Evolutionary conservation across 1,140 invertebrate species (phyloP), one percentile per base, ranked within the genome.

Genomic region (Brachionus rubens): DNA sequence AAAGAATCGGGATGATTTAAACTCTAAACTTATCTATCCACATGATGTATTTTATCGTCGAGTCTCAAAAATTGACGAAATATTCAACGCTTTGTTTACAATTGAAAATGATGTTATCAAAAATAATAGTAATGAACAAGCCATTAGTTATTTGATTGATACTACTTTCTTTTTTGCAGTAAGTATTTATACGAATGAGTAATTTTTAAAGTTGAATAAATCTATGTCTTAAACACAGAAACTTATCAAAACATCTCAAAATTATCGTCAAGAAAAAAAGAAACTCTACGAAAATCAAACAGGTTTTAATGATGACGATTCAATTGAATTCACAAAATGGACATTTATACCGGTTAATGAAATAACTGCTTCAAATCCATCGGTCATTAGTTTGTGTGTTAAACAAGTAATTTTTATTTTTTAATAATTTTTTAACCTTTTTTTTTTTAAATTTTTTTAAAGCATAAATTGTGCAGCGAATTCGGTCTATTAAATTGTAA

Each of bases 391-490:
- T 54, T 16, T 72, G 21, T 50, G 46, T 41, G 50, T 72, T 24
- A 72, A 72, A 72, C 68, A 72, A 41, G 68, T 72, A 52, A 36
- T 16, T 41, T 3, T 2, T 36, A 24, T 26, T 48, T 72, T 36
- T 54, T 50, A n/a, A n/a, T n/a, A n/a, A n/a, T n/a, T n/a, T n/a
- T n/a, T n/a, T n/a, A n/a, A n/a, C n/a, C n/a, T n/a, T n/a, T n/a
- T n/a, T n/a, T n/a, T n/a, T n/a, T n/a, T n/a, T n/a, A n/a, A n/a
- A n/a, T n/a, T n/a, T n/a, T 70, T 33, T 47, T 30, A 16, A 10
- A 72, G 68, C 68, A 72, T 41, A 72, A 72, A 54, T 54, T 72
- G 46, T 50, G 68, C n/a, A 72, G 46, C 26, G 68, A 72, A 41
- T 72, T 50, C 21, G 68, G 68, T 26, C 19, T 72, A 12, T 36